Percentiles rank a stretch among this genome's conserved stretches.
phyloP scores from a whole-genome alignment of 2,113 vertebrate genomes.

The Gavia stellata region DNA sequence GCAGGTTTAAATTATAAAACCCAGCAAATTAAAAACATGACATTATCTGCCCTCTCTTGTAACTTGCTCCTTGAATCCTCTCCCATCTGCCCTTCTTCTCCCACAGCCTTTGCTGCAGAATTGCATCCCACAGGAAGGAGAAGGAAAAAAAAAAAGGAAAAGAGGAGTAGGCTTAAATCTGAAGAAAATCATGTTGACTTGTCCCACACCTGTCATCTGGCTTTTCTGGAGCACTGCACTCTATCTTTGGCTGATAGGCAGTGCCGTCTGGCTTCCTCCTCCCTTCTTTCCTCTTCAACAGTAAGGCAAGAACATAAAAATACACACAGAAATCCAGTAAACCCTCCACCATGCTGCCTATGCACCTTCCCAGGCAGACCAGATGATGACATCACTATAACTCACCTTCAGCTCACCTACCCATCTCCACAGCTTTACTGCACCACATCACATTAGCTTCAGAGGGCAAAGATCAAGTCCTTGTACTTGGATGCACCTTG shows the following conservation, averaged over 20 bases:
- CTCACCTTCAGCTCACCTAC: slow-evolving; percentile 7
- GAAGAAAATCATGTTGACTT: slow-evolving; percentile 52
- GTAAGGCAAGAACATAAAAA: slow-evolving; percentile 53
- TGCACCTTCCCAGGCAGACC: background rate
- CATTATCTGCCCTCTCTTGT: slow-evolving; percentile 27
- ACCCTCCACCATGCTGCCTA: background rate
- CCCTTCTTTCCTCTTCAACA: slow-evolving; percentile 53
- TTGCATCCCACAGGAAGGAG: slow-evolving; percentile 11
- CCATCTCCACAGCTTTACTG: background rate
- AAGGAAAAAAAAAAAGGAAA: background rate
- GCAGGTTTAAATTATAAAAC: slow-evolving; percentile 49
- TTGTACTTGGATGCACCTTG: background rate
- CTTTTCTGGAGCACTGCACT: slow-evolving; percentile 61
- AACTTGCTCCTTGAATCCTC: slow-evolving; percentile 33
- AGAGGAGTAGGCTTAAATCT: slow-evolving; percentile 48
- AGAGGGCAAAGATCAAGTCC: background rate
- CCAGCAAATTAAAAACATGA: slow-evolving; percentile 35
- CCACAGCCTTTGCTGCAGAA: background rate
- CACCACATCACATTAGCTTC: background rate
- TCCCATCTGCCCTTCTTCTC: slow-evolving; percentile 15
- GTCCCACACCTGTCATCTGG: slow-evolving; percentile 55
- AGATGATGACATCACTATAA: background rate
- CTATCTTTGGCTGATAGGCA: slow-evolving; percentile 62
- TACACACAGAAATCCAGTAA: slow-evolving; percentile 53
- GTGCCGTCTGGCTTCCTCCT: slow-evolving; percentile 54